A percentile compares a stretch with the other conserved stretches of the same genome.
Evolutionary conservation across 1,140 invertebrate genomes (phyloP).

Genomic region (Tetraneura akinire): DNA sequence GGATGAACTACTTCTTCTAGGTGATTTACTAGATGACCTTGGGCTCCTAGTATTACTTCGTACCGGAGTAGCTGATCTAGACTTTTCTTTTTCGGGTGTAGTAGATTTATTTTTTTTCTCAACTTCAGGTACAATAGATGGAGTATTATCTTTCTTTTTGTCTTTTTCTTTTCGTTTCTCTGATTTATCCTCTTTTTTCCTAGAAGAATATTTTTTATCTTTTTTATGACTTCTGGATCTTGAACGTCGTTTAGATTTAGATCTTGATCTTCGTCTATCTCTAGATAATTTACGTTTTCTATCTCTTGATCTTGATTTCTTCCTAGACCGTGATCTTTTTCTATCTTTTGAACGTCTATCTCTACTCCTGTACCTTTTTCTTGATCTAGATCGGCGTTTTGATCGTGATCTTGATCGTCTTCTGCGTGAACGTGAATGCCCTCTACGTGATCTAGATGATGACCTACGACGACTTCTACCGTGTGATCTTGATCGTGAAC

Average conservation of each 20-base stretch:
- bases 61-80: conserved; percentile 26
- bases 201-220: conserved; percentile 46
- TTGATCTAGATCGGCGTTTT: conserved; percentile 56
- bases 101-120: conserved; percentile 35
- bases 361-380: conserved; percentile 56
- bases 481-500: conserved; percentile 58
- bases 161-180: conserved; percentile 46
- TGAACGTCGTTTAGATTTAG: conserved; percentile 53
- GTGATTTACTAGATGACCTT: conserved; percentile 42
- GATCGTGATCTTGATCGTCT: conserved; percentile 61
- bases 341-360: conserved; percentile 63
- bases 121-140: conserved; percentile 14
- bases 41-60: conserved; percentile 36
- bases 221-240: conserved; percentile 47
- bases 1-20: conserved; percentile 52
- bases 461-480: conserved; percentile 64
- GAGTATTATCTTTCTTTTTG: conserved; percentile 32
- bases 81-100: conserved; percentile 42
- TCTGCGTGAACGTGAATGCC: conserved; percentile 66
- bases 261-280: conserved; percentile 59
- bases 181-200: conserved; percentile 41
- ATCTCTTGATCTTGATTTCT: conserved; percentile 67
- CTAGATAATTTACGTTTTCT: conserved; percentile 59
- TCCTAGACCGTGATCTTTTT: conserved; percentile 62
- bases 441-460: conserved; percentile 64